Conservation (phyloP, 1,140 invertebrate genomes). For the Drosophila murphyi region DNA sequence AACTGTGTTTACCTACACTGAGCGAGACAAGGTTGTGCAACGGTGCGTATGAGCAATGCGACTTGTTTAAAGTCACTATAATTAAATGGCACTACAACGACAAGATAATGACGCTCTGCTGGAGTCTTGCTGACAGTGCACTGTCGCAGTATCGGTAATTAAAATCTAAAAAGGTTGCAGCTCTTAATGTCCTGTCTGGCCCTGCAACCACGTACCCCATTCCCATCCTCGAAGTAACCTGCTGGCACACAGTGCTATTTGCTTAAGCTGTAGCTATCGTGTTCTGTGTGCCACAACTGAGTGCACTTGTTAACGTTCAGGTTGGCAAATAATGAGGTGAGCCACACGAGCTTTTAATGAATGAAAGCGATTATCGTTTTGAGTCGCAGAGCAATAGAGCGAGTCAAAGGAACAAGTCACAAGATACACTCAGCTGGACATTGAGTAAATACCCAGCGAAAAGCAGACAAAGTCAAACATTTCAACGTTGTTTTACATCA, state of each 20-base stretch:
- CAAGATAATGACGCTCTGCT: constrained; percentile 30
- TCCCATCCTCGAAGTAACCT: constrained; percentile 16
- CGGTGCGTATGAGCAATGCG: constrained; percentile 68
- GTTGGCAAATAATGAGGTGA: constrained; percentile 75
- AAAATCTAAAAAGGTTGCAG: constrained; percentile 77
- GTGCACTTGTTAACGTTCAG: constrained; percentile 64
- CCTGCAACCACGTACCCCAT: constrained; percentile 9
- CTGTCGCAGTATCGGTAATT: constrained; percentile 74
- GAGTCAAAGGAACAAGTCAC: constrained; percentile 57
- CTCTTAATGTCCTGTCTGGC: constrained; percentile 35
- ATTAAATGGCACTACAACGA: constrained; percentile 66
- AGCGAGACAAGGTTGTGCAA: constrained; percentile 37
- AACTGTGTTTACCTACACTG: constrained; percentile 48
- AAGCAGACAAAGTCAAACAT: constrained; percentile 40
- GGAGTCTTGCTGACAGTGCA: constrained; percentile 44
- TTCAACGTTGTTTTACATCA: not conserved
- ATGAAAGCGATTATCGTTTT: constrained; percentile 77
- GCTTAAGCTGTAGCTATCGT: constrained; percentile 68
- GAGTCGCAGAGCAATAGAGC: constrained; percentile 64
- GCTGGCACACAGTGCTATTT: constrained; percentile 51
- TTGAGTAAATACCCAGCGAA: constrained; percentile 5
- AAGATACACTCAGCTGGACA: constrained; percentile 18
- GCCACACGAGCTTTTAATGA: constrained; percentile 71
- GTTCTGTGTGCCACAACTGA: constrained; percentile 34
- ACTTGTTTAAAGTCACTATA: constrained; percentile 73